Conservation (phyloP, 1,140 invertebrate genomes). For the Drosophila tropicalis region DNA sequence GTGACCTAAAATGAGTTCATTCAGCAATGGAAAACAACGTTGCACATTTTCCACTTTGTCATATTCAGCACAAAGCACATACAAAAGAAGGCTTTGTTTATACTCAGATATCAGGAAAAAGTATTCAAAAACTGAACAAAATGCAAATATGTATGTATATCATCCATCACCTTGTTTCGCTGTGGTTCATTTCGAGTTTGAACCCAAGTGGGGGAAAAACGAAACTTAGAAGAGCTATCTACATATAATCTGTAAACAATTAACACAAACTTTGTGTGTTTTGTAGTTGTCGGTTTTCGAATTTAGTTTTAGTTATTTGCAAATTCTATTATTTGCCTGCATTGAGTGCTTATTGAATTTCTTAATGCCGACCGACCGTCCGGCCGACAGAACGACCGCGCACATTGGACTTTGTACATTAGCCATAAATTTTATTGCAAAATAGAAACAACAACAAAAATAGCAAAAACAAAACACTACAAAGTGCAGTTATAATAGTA, state of each 20-base stretch:
- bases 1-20: not conserved
- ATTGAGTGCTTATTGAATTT: conserved; percentile 14
- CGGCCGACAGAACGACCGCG: conserved; percentile 55
- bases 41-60: not conserved
- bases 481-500: conserved; percentile 15
- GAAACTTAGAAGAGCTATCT: not conserved
- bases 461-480: conserved; percentile 50
- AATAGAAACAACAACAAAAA: conserved; percentile 57
- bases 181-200: not conserved
- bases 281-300: not conserved
- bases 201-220: not conserved
- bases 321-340: conserved; percentile 13
- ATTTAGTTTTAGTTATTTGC: conserved; percentile 11
- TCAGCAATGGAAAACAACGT: conserved; percentile 1
- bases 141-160: not conserved
- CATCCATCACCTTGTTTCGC: not conserved
- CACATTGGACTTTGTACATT: conserved; percentile 78
- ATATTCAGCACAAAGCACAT: not conserved
- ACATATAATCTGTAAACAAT: conserved; percentile 6
- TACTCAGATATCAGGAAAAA: not conserved
- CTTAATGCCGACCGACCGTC: conserved; percentile 29
- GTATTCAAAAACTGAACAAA: not conserved
- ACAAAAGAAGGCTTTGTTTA: not conserved
- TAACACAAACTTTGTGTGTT: not conserved
- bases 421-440: conserved; percentile 73